Conservation (phyloP, 2,113 vertebrate species). For the Tragelaphus strepsiceros region DNA sequence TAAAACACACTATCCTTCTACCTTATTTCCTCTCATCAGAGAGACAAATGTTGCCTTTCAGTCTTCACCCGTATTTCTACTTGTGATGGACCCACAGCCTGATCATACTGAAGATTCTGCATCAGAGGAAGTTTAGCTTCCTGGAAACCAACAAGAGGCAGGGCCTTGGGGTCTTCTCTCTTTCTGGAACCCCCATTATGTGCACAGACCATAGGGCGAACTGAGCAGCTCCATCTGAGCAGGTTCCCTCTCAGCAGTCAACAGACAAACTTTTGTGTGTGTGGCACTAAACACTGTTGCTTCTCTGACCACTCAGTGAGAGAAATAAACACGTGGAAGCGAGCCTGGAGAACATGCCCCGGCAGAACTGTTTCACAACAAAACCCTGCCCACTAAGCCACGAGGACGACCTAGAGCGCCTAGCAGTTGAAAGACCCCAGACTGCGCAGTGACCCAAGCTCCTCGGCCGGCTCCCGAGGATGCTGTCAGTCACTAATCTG, state of each 20-base stretch:
- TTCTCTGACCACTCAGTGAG: background rate
- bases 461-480: background rate
- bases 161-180: background rate
- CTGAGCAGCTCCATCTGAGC: accelerated
- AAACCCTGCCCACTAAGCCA: background rate
- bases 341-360: background rate
- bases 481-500: no score
- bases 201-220: background rate
- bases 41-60: background rate
- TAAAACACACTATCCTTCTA: background rate
- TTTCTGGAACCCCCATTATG: background rate
- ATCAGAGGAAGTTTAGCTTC: background rate
- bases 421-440: background rate
- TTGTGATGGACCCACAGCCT: background rate
- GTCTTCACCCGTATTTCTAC: background rate
- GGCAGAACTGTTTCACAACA: background rate
- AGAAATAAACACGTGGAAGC: background rate
- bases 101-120: background rate
- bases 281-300: accelerated
- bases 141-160: background rate
- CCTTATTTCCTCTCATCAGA: background rate
- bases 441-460: accelerated
- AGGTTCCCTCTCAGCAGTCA: background rate
- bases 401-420: background rate
- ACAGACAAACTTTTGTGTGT: background rate